Evolutionary conservation across 2,797 vertebrate genomes (phyloP), one percentile per base, ranked within the genome.

Genomic region (Antennarius maculatus): DNA sequence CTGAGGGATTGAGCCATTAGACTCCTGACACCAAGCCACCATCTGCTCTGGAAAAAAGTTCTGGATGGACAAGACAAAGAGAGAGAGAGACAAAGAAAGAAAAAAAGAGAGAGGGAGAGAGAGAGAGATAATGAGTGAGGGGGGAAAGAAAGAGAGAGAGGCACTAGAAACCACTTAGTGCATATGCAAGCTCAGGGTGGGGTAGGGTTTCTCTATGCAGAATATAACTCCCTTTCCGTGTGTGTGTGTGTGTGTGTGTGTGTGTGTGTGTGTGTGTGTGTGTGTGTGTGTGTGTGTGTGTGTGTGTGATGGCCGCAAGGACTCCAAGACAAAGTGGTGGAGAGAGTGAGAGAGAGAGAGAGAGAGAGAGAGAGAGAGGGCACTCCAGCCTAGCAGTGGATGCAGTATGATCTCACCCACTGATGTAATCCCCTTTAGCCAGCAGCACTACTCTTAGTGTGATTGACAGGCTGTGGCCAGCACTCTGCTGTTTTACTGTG

Each of bases 31-130:
- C 96, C 96, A 97, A 27, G 95, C 94, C 73, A 99, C 96, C 97
- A 99, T 99, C 88, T 98, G 97, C 66, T 99, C 97, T 31, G 97
- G 97, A 83, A 99, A 99, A 90, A 98, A 99, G 91, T 96, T 97
- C 97, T 99, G 82, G 53, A 82, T 67, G 74, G 79, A 84, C 31
- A 69, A 83, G 78, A 80, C 29, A 79, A 51, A 84, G 39, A 62
- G 1, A 77, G 42, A 72, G 14, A 23, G 23, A 23, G 23, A 23
- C 1, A 23, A 2, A 23, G 23, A 23, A 2, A 54, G 11, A 37
- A 6, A 55, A 37, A 57, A 29, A 54, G 6, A 37, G 37, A 60
- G 50, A 14, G 49, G 27, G 27, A 48, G 42, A 29, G 27, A 28
- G 12, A 34, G 14, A 60, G 16, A 5, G 15, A n/a, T 31, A 17